Conservation (phyloP, 1,140 invertebrate genomes). For the Psilanteris sp. region DNA sequence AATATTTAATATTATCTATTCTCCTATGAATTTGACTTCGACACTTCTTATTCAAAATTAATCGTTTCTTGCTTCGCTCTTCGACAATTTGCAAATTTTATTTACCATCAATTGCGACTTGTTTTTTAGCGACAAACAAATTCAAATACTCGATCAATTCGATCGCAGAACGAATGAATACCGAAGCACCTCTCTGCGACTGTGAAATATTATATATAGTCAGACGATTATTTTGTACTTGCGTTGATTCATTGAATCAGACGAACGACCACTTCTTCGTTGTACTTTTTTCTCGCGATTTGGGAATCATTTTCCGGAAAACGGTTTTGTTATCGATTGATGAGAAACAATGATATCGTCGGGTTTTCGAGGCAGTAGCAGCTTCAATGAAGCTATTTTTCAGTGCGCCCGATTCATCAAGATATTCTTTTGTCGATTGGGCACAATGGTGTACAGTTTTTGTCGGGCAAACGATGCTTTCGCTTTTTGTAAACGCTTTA, state of each 20-base stretch:
- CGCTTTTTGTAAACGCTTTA: slow-evolving; percentile 39
- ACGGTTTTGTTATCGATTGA: slow-evolving; percentile 55
- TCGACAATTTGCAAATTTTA: too few species aligned
- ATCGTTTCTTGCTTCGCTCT: too few species aligned
- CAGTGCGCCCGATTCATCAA: slow-evolving; percentile 41
- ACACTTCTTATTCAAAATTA: too few species aligned
- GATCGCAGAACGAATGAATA: too few species aligned
- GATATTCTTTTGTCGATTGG: slow-evolving; percentile 45
- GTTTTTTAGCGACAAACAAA: too few species aligned
- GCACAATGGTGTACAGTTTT: slow-evolving; percentile 48
- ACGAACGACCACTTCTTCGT: slow-evolving; percentile 35
- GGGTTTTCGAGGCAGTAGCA: slow-evolving; percentile 43
- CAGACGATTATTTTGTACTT: slow-evolving; percentile 5
- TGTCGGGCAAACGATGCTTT: slow-evolving; percentile 12
- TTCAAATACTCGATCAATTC: too few species aligned
- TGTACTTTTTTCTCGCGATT: slow-evolving; percentile 27
- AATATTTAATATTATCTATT: too few species aligned
- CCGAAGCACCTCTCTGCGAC: too few species aligned
- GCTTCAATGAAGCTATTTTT: slow-evolving; percentile 52
- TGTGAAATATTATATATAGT: too few species aligned
- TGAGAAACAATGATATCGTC: slow-evolving; percentile 56
- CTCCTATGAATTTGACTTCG: too few species aligned
- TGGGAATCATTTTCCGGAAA: slow-evolving; percentile 43
- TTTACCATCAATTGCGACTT: too few species aligned
- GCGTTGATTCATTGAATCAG: slow-evolving; percentile 43